Percentiles rank a stretch among this genome's conserved stretches.
Evolutionary conservation across 2,797 vertebrate species (phyloP).

Genomic region (Acanthopagrus latus): DNA sequence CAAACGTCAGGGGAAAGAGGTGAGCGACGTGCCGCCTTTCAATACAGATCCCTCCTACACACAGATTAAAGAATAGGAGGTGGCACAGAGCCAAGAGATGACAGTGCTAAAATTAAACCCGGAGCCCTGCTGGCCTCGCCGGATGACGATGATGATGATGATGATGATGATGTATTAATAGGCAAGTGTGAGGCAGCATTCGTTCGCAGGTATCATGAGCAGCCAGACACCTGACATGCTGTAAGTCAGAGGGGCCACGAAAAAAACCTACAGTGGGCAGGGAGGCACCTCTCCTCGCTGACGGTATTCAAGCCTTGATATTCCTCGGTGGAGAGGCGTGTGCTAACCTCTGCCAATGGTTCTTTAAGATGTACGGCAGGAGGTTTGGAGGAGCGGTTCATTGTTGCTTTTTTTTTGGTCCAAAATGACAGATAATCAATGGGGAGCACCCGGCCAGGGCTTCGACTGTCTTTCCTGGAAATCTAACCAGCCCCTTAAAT

Average conservation of each 20-base stretch:
- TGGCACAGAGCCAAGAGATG: constrained; percentile 75
- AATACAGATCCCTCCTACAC: constrained; percentile 60
- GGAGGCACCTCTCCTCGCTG: not conserved
- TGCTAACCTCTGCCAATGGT: not conserved
- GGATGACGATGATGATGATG: constrained; percentile 62
- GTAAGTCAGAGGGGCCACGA: not conserved
- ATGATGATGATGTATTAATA: constrained; percentile 75
- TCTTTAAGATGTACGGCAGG: not conserved
- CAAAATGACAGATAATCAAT: constrained; percentile 4
- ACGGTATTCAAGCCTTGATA: not conserved
- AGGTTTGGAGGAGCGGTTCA: not conserved
- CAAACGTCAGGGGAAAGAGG: constrained; percentile 32
- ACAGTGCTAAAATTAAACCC: constrained; percentile 82
- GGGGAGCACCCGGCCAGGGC: not conserved
- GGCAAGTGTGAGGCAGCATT: constrained; percentile 75
- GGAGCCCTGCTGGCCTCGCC: constrained; percentile 60
- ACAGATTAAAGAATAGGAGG: constrained; percentile 70
- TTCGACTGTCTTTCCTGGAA: constrained; percentile 4
- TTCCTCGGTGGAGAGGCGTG: not conserved
- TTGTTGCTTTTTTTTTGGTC: constrained; percentile 3
- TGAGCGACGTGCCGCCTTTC: constrained; percentile 55
- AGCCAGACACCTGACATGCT: constrained; percentile 32
- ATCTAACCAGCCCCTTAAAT: constrained; percentile 17
- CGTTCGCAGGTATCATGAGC: constrained; percentile 64
- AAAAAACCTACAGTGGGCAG: not conserved